These are phyloP conservation scores for Blomia tropicalis DNA, from an alignment of 2,888 invertebrate genomes.

Conservation along the genomic window DNA sequence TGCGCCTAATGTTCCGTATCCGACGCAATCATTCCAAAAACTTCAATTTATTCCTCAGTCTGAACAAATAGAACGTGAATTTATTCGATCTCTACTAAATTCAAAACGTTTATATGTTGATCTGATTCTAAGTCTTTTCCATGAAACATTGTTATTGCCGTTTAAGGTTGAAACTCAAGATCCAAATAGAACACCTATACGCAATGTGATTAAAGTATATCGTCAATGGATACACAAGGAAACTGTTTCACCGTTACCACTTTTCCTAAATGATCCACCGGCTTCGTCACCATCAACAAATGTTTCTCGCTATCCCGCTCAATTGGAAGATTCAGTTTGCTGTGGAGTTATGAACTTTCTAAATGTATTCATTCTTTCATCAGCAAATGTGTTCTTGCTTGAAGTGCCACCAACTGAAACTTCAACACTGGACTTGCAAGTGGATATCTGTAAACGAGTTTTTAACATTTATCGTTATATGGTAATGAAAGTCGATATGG, in stretches of 20 bases:
- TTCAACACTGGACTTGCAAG: slow-evolving; percentile 68
- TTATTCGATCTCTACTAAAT: slow-evolving; percentile 68
- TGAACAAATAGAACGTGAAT: slow-evolving; percentile 20
- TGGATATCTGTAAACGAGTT: slow-evolving; percentile 86
- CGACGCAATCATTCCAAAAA: neutral
- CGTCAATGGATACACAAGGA: slow-evolving; percentile 64
- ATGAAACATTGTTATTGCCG: slow-evolving; percentile 77
- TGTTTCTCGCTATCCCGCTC: neutral
- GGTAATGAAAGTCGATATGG: slow-evolving; percentile 90
- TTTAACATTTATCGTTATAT: slow-evolving; percentile 87
- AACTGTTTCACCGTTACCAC: slow-evolving; percentile 23
- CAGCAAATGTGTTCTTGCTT: slow-evolving; percentile 78
- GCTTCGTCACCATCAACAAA: neutral
- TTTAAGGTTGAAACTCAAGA: slow-evolving; percentile 39
- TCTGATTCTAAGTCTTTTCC: slow-evolving; percentile 79
- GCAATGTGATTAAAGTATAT: slow-evolving; percentile 76
- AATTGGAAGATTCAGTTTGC: slow-evolving; percentile 28
- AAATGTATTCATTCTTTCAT: slow-evolving; percentile 81
- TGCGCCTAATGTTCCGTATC: too few relatives aligned
- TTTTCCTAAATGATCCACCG: slow-evolving; percentile 22
- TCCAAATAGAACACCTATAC: slow-evolving; percentile 63
- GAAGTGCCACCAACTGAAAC: slow-evolving; percentile 43
- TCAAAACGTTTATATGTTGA: slow-evolving; percentile 76
- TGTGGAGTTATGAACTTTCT: slow-evolving; percentile 51
- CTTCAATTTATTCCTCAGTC: slow-evolving; percentile 14